Percentiles rank a stretch among this genome's conserved stretches.
phyloP scores from a whole-genome alignment of 2,113 vertebrate species.

The Ranitomeya imitator region DNA sequence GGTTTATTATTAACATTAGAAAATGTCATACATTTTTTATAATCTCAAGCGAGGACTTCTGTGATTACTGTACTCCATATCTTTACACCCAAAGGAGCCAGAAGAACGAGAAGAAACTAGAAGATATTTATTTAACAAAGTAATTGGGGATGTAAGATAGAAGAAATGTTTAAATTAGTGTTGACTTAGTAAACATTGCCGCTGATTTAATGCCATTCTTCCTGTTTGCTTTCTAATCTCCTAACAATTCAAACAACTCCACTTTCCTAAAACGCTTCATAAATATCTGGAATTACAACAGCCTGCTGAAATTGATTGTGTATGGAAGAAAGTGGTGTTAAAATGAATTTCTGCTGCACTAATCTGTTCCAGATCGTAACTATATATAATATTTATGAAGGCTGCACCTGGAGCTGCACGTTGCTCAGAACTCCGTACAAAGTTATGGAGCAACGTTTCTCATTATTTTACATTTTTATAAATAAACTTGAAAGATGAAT shows the following conservation, averaged over 20 bases:
- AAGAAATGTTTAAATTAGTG: slow-evolving; percentile 43
- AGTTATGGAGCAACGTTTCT: background rate
- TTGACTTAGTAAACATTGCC: slow-evolving; percentile 36
- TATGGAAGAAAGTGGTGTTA: slow-evolving; percentile 35
- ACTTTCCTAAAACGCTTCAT: slow-evolving; percentile 53
- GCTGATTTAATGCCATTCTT: slow-evolving; percentile 52
- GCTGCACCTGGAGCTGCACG: background rate
- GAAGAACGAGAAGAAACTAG: background rate
- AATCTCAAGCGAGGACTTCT: slow-evolving; percentile 21
- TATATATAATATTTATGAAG: slow-evolving; percentile 34
- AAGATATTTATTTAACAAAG: slow-evolving; percentile 30
- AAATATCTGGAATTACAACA: slow-evolving; percentile 43
- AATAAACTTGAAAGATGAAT: background rate
- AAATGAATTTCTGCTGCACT: slow-evolving; percentile 41
- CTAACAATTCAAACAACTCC: slow-evolving; percentile 55
- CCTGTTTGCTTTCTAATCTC: slow-evolving; percentile 57
- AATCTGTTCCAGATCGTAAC: slow-evolving; percentile 45
- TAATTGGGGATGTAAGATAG: slow-evolving; percentile 44
- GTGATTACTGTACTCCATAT: background rate
- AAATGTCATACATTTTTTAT: slow-evolving; percentile 7
- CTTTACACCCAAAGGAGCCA: background rate
- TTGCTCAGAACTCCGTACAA: slow-evolving; percentile 3
- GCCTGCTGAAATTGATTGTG: slow-evolving; percentile 44
- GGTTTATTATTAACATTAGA: background rate
- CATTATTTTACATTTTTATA: background rate